Evolutionary conservation across 2,888 invertebrate genomes (phyloP).

Genomic region (Drosophila barbarae): DNA sequence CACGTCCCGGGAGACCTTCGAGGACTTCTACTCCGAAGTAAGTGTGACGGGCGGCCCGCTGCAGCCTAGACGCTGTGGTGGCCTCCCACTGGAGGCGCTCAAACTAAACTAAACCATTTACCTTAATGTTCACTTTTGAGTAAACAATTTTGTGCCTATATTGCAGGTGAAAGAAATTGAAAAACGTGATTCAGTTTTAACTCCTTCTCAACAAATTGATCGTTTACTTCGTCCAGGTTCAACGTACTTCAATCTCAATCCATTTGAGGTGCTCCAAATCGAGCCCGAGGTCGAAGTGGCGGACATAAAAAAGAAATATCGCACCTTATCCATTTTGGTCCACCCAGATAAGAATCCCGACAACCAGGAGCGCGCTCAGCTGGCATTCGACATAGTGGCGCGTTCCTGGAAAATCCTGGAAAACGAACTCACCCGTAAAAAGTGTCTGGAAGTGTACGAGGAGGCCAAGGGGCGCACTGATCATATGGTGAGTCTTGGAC

Average conservation of each 20-base stretch:
- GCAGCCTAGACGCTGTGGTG: constrained; percentile 19
- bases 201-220: constrained; percentile 98
- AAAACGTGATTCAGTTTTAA: constrained; percentile 96
- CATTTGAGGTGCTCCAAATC: constrained; percentile 93
- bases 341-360: constrained; percentile 99
- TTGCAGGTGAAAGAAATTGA: constrained; percentile 98
- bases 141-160: constrained; percentile 69
- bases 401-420: constrained; percentile 97
- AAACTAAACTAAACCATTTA: constrained; percentile 33
- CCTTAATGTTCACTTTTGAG: constrained; percentile 46
- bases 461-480: constrained; percentile 97
- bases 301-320: constrained; percentile 97
- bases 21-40: constrained; percentile 92
- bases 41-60: constrained; percentile 64
- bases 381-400: constrained; percentile 95
- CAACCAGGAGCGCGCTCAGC: constrained; percentile 95
- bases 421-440: constrained; percentile 94
- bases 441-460: constrained; percentile 97
- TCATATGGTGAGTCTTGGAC: constrained; percentile 84
- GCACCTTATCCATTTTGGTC: constrained; percentile 96
- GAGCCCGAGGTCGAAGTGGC: constrained; percentile 94
- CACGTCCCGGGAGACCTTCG: constrained; percentile 85
- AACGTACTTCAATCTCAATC: constrained; percentile 99
- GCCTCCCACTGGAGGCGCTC: constrained; percentile 27
- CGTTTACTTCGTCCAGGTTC: constrained; percentile 96